Evolutionary conservation across 1,140 invertebrate species (phyloP), one percentile per base, ranked within the genome.

Genomic region (Leptinotarsa texana): DNA sequence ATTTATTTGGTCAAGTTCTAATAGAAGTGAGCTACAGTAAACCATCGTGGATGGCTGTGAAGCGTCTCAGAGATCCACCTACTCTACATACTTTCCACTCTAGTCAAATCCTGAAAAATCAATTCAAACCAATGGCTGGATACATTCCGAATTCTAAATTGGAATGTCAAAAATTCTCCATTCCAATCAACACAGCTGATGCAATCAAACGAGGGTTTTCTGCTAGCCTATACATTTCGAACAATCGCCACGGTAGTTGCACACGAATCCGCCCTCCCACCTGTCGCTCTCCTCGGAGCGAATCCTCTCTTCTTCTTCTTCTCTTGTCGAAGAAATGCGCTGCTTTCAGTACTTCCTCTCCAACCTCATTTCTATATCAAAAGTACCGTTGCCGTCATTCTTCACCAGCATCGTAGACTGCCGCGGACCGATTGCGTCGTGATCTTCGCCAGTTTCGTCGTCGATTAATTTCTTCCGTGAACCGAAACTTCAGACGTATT

Each of bases 311-410:
- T 74, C 73, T 51, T 74, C 27, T 63, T 74, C 33, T 63, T 72
- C 70, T 72, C 24, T 61, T 72, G 21, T 48, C 33, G 69, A 70
- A 70, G 69, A 70, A 70, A 68, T 68, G 66, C 66, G 57, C 51
- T 57, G 51, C 51, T 57, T 57, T 57, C 51, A 57, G 51, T 57
- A 18, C 51, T 57, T 57, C 51, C 51, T 57, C 51, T 57, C 51
- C 77, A 78, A 78, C 77, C 77, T 78, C 77, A 76, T 78, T 78
- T 78, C 77, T 75, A 68, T 71, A n/a, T 51, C 73, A 75, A 74
- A 73, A 78, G 75, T 78, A 78, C 77, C 77, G 77, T 78, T 75
- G 66, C 15, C n/a, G 33, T 57, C 51, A 57, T 57, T 57, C 51
- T 57, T 65, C 22, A 24, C 22, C 18, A 42, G 42, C 66, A 51